These are phyloP conservation scores for Drosophila subsilvestris DNA, from an alignment of 2,888 invertebrate genomes.

Conservation along the genomic window DNA sequence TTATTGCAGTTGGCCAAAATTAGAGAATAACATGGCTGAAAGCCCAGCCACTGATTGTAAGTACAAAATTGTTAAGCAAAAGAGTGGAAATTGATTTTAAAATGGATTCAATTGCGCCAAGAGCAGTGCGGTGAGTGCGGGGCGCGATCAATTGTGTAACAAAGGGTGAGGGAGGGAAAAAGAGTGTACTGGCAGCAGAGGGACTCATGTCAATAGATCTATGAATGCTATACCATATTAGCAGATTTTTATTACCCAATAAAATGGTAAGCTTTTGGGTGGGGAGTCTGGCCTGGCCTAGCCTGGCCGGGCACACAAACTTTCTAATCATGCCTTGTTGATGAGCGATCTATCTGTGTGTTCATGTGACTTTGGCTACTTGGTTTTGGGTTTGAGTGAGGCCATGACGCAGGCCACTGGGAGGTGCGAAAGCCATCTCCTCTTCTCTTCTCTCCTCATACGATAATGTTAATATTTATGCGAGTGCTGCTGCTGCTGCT, in stretches of 20 bases:
- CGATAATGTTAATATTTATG: conserved; percentile 12
- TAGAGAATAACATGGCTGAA: conserved; percentile 55
- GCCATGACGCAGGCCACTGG: conserved; percentile 10
- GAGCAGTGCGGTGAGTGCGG: not conserved
- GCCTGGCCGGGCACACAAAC: conserved; percentile 44
- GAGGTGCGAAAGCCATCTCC: conserved; percentile 53
- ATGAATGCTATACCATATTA: not conserved
- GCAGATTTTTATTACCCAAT: conserved; percentile 43
- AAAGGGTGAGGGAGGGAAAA: conserved; percentile 1
- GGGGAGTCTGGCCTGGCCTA: conserved; percentile 26
- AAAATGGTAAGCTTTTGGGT: conserved; percentile 28
- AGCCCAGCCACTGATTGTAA: conserved; percentile 18
- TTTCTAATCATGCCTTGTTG: conserved; percentile 70
- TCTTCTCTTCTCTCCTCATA: conserved; percentile 20
- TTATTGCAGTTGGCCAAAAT: conserved; percentile 61
- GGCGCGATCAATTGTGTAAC: conserved; percentile 50
- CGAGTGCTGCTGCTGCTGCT: conserved; percentile 25
- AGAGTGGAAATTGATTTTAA: conserved; percentile 68
- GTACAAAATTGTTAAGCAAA: conserved; percentile 51
- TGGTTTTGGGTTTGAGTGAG: conserved; percentile 29
- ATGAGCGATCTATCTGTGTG: conserved; percentile 49
- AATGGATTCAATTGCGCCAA: conserved; percentile 33
- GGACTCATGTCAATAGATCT: no score
- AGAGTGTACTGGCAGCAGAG: not conserved
- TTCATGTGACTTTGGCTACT: conserved; percentile 42